Base-by-base conservation (phyloP, 2,888 invertebrate genomes). In the Palloptera scutellata region DNA sequence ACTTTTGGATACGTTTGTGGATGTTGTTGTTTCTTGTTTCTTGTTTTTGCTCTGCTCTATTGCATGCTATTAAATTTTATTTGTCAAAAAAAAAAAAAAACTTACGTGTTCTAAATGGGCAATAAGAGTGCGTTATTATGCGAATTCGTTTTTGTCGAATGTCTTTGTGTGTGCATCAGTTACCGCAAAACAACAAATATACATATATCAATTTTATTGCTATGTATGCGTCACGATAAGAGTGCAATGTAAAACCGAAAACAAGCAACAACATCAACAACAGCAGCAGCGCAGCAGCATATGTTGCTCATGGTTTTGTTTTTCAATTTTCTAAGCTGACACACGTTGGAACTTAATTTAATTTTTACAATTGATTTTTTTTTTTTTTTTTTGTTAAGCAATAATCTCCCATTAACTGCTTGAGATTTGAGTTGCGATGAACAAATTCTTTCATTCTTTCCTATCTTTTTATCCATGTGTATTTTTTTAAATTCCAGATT, bases 131-230 rank as follows among this genome's bases (percentile, higher is more conserved):
- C 66, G 61, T 48, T 30, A n/a, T 66, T 66, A 61, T 55, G 59
- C 2, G 30, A 6, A 30, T 30, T 30, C 30, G 2, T 30, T 2
- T 30, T 30, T 6, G 57, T 51, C 53, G n/a, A n/a, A n/a, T n/a
- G n/a, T 61, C 58, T 66, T 55, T 15, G 6, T 30, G 30, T 30
- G 30, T 30, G 30, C 6, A 4, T 30, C 30, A 30, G 15, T 69
- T 66, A 61, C 55, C 58, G 63, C 69, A 69, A 75, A 75, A 73
- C 61, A 61, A 61, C 30, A 30, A 30, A 30, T 30, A 54, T 19
- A 66, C 6, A 78, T 80, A 79, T 79, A 78, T 79, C 81, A 79
- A 74, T 79, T 79, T 79, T 79, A 79, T 79, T 76, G 77, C 77
- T 65, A 72, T 66, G 48, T 53, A 60, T 59, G 65, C 72, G 72